phyloP scores from a whole-genome alignment of 2,888 invertebrate species.

The Microctonus aethiopoides region DNA sequence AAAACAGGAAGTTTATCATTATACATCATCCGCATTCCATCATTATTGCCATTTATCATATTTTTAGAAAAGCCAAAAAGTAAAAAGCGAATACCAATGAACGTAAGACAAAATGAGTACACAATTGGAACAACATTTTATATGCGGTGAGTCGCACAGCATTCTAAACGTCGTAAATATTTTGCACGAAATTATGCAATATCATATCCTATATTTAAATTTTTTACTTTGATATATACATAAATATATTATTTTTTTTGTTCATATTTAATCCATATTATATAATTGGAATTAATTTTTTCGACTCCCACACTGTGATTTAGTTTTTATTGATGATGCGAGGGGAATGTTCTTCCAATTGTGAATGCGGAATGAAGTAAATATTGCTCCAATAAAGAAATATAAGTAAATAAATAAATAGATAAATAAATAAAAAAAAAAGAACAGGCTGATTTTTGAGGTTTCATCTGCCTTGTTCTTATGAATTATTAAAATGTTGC shows the following conservation, averaged over 20 bases:
- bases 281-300: constrained; percentile 24
- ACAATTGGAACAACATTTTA: constrained; percentile 68
- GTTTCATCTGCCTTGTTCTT: constrained; percentile 12
- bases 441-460: constrained; percentile 6
- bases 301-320: constrained; percentile 22
- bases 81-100: constrained; percentile 66
- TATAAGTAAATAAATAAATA: constrained; percentile 6
- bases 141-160: constrained; percentile 67
- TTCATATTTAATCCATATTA: constrained; percentile 31
- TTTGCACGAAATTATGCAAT: constrained; percentile 59
- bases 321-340: constrained; percentile 47
- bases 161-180: constrained; percentile 62
- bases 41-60: constrained; percentile 61
- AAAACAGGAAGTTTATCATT: constrained; percentile 23
- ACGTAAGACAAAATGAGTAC: constrained; percentile 62
- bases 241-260: constrained; percentile 46
- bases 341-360: constrained; percentile 67
- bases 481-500: background rate
- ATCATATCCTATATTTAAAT: constrained; percentile 34
- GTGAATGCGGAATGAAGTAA: constrained; percentile 65
- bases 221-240: constrained; percentile 40
- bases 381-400: constrained; percentile 15
- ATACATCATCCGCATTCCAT: constrained; percentile 53
- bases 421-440: background rate
- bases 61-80: constrained; percentile 68